Base-by-base conservation (phyloP, 37 sponge, comb jelly and placozoan species). In the Theonella swinhoei region DNA sequence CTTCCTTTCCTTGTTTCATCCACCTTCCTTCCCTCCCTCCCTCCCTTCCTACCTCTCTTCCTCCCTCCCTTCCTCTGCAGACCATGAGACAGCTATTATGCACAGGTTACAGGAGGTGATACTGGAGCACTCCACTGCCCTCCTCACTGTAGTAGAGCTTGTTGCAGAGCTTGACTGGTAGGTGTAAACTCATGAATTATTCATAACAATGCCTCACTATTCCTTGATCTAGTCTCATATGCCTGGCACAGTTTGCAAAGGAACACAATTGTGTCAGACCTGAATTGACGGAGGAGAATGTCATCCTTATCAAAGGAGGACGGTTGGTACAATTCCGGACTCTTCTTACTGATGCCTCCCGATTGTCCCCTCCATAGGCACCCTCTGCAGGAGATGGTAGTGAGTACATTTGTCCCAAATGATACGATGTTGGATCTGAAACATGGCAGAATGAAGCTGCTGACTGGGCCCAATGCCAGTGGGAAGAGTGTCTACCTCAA, bases 401-500 rank as follows among this genome's bases (percentile, higher is more conserved):
- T 93, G 25, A 85, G 81, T 76, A 85, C 95, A 25, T 99, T 99
- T 85, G 95, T 99, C 22, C 90, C 95, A 8, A 99, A 99, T 66
- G 94, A 99, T 77, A 83, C 92, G 8, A 42, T 31, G 35, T 73
- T 90, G 35, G 93, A 95, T 47, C 42, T 41, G 14, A 64, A 84
- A 2, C 58, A 82, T 35, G 92, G 94, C 23, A 85, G 83, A 43
- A 86, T 99, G 85, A 99, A 95, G 75, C 40, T 99, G 8, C 83
- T 99, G 41, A 97, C 99, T 33, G 99, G 99, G 20, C 97, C 99
- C 63, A 99, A 99, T 71, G 97, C 99, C 14, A 97, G 97, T 87
- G 99, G 99, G 25, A 99, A 99, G 89, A 99, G 99, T 81, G 95
- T 99, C 62, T 96, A 97, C 74, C 90, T 99, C 67, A 99, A 96